Base-by-base conservation (phyloP, 2,113 vertebrate genomes). In the Nestor notabilis region DNA sequence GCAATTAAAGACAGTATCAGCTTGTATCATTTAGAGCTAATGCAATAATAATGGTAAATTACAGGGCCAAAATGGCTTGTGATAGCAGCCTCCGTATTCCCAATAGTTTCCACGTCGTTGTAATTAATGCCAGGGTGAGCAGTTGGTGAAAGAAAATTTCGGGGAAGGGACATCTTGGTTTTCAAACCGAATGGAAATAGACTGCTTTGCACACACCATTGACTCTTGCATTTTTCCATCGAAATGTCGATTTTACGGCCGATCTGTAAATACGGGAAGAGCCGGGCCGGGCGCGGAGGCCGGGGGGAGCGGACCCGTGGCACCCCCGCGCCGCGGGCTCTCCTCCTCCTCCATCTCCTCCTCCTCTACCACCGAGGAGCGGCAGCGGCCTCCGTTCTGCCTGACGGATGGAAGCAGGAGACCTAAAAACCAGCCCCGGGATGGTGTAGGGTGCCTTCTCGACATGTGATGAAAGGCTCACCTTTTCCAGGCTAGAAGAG, bases 11-110 rank as follows among this genome's bases (percentile, higher is more conserved):
- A 99, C 98, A 98, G 98, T 99, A 99, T 99, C 99, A 99, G 99
- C 99, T 99, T 99, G 99, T 99, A 99, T 99, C 99, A 99, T 99
- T 99, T 99, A 99, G 98, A 99, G 98, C 98, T 99, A 99, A 99
- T 99, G 99, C 99, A 99, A 99, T 99, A 99, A 99, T 99, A 99
- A 99, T 99, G 98, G 99, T 99, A 99, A 99, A 99, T 99, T 99
- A 99, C 99, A 99, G 98, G 98, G 98, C 98, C 98, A 99, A 99
- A 99, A 99, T 99, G 99, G 99, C 99, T 99, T 98, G 98, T 99
- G 99, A 99, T 99, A 98, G 98, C 98, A 99, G 98, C 96, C 98
- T 98, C 98, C 97, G 98, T 99, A 99, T 99, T 99, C 99, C 99
- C 99, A 97, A 92, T 97, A 99, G 99, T 98, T 99, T 98, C 96